Evolutionary conservation across 2,113 vertebrate species (phyloP).

Genomic region (Pogonocichla stellata): DNA sequence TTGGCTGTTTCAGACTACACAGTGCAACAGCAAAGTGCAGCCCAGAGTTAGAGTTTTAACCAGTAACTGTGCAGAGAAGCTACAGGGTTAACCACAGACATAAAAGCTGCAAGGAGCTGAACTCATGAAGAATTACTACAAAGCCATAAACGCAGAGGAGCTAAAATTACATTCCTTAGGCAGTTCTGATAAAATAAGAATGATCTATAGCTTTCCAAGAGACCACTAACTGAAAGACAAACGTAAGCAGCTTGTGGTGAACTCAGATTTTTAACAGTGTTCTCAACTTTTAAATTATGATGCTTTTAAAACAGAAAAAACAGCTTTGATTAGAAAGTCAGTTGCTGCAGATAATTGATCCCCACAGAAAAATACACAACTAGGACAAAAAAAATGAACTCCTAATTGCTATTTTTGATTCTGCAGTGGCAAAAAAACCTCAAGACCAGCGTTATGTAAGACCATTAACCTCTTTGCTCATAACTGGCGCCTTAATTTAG

Average conservation of each 20-base stretch:
- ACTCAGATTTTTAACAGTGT: not conserved
- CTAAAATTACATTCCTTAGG: constrained; percentile 6
- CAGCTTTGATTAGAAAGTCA: not conserved
- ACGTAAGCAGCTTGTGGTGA: not conserved
- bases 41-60: not conserved
- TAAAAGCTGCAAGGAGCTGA: not conserved
- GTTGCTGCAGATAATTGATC: constrained; percentile 13
- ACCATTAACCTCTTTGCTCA: constrained; percentile 31
- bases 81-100: not conserved
- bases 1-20: not conserved
- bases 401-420: constrained; percentile 38
- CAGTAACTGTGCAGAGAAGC: not conserved
- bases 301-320: not conserved
- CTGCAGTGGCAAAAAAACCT: constrained; percentile 8
- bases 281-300: constrained; percentile 13
- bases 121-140: not conserved
- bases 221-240: not conserved
- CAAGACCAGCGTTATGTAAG: not conserved
- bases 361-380: not conserved
- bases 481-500: constrained; percentile 40
- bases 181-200: constrained; percentile 22
- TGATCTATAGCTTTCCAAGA: not conserved
- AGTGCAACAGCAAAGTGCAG: not conserved
- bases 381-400: constrained; percentile 1
- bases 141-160: not conserved